Conservation (phyloP, 2,888 invertebrate genomes). For the Dasysyrphus albostriatus region DNA sequence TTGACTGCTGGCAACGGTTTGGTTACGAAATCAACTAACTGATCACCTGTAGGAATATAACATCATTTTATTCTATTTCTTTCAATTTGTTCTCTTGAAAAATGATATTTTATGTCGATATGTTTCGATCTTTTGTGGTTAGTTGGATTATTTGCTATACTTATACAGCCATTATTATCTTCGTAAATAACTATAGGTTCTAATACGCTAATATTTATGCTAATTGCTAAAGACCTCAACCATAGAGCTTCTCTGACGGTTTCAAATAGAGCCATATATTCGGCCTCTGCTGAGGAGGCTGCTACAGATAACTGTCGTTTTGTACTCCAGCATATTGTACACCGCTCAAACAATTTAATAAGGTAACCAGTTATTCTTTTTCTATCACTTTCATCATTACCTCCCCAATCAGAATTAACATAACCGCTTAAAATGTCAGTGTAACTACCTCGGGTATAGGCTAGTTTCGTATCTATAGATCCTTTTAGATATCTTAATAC, state of each 20-base stretch:
- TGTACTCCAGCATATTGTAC: no score
- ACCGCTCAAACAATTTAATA: no score
- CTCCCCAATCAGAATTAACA: conserved; percentile 10
- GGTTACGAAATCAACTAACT: conserved; percentile 57
- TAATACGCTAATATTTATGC: no score
- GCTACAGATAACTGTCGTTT: no score
- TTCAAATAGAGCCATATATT: no score
- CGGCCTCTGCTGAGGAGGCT: no score
- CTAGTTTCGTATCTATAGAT: conserved; percentile 51
- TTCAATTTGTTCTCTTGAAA: conserved; percentile 58
- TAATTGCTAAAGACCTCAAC: no score
- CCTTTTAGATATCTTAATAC: conserved; percentile 41
- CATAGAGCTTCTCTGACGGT: no score
- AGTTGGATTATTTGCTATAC: conserved; percentile 56
- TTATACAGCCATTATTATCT: no score
- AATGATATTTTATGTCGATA: conserved; percentile 41
- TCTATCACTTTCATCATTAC: no score
- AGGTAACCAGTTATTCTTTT: no score
- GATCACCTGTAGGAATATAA: conserved; percentile 67
- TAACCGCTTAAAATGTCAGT: conserved; percentile 45
- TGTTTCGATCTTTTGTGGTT: conserved; percentile 62
- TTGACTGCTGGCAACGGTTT: conserved; percentile 61
- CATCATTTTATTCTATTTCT: conserved; percentile 49
- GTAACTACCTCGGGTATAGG: conserved; percentile 39
- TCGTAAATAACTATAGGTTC: no score